phyloP scores from a whole-genome alignment of 2,113 vertebrate species.

The Steatornis caripensis region DNA sequence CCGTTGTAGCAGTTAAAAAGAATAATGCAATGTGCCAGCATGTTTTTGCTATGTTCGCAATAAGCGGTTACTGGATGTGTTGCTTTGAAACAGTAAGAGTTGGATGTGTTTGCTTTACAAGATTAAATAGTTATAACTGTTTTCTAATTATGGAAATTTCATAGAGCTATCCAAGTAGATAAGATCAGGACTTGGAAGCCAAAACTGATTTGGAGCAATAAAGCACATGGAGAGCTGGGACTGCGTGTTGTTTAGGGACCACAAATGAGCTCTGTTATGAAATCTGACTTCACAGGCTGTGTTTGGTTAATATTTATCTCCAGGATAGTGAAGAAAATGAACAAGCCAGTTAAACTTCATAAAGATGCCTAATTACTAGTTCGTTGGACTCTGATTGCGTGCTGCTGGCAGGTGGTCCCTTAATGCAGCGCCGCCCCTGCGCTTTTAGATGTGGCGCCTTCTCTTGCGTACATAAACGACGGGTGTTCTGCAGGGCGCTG shows the following conservation, averaged over 20 bases:
- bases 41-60: fast-evolving
- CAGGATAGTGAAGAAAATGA: not conserved
- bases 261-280: not conserved
- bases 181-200: not conserved
- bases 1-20: not conserved
- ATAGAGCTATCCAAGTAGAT: not conserved
- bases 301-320: not conserved
- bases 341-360: not conserved
- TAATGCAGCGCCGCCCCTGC: fast-evolving
- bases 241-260: not conserved
- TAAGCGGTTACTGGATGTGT: not conserved
- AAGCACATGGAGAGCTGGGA: not conserved
- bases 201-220: not conserved
- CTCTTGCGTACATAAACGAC: fast-evolving
- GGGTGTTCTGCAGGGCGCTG: not conserved
- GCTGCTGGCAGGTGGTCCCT: not conserved
- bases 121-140: not conserved
- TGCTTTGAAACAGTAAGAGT: not conserved
- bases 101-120: not conserved
- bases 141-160: not conserved
- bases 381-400: not conserved
- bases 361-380: not conserved
- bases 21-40: fast-evolving
- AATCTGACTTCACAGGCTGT: not conserved
- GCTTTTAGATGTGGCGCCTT: not conserved